Conservation (phyloP, 1,140 invertebrate species). For the Thaumatotibia leucotreta region DNA sequence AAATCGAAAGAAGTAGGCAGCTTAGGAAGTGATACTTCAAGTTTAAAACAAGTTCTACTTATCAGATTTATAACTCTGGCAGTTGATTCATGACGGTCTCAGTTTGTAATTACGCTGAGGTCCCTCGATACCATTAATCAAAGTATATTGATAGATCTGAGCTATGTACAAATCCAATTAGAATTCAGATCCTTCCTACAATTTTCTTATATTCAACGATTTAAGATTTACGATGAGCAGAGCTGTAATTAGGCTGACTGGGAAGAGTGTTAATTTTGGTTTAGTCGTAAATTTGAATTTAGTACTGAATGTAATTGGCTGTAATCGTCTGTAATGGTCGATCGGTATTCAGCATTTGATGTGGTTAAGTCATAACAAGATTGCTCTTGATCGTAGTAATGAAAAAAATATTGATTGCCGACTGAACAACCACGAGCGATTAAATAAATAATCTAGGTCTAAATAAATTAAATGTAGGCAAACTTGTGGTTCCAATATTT, state of each 20-base stretch:
- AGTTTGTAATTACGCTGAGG: constrained; percentile 62
- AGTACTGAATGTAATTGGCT: constrained; percentile 39
- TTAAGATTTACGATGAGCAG: constrained; percentile 58
- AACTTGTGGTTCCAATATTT: background rate
- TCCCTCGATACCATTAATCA: constrained; percentile 70
- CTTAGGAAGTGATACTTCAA: constrained; percentile 42
- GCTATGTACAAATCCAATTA: constrained; percentile 69
- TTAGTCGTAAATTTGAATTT: constrained; percentile 59
- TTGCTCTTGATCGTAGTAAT: background rate
- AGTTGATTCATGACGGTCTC: constrained; percentile 68
- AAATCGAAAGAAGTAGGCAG: constrained; percentile 18
- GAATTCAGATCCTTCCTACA: constrained; percentile 57
- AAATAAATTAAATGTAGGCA: background rate
- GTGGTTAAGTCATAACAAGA: constrained; percentile 25
- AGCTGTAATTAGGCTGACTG: constrained; percentile 53
- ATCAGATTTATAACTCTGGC: constrained; percentile 67
- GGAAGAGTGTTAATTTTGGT: constrained; percentile 60
- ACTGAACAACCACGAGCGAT: background rate
- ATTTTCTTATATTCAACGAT: constrained; percentile 48
- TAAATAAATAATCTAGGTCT: background rate
- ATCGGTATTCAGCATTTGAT: constrained; percentile 34
- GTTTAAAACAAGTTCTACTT: constrained; percentile 58
- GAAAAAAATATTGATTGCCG: background rate
- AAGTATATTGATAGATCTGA: constrained; percentile 67
- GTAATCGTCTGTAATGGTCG: constrained; percentile 46